These are phyloP conservation scores for Drosophila baimaii DNA, from an alignment of 1,140 invertebrate genomes.

Conservation along the genomic window DNA sequence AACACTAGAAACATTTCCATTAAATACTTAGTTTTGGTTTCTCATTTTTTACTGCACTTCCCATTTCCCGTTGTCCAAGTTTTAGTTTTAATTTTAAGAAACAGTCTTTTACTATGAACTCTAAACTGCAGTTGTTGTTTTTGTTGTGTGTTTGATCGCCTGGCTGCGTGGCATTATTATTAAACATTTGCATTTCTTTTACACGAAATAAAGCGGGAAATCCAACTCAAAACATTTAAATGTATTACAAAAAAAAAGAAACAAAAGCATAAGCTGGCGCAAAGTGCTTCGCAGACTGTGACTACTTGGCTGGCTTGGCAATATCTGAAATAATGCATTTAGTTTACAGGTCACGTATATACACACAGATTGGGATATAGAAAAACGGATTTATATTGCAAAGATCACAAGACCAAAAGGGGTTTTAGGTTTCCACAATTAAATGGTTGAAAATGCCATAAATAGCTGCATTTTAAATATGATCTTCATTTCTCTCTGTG, in stretches of 20 bases:
- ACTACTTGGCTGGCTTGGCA: constrained; percentile 75
- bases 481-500: constrained; percentile 15
- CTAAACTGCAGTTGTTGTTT: constrained; percentile 63
- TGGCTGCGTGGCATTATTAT: constrained; percentile 18
- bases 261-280: constrained; percentile 38
- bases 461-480: background rate
- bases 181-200: constrained; percentile 10
- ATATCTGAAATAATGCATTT: constrained; percentile 77
- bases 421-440: background rate
- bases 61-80: constrained; percentile 44
- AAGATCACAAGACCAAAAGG: background rate
- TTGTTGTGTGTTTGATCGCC: constrained; percentile 6
- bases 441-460: constrained; percentile 1
- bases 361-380: constrained; percentile 20
- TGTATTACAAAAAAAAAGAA: constrained; percentile 6
- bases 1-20: constrained; percentile 58
- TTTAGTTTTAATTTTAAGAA: constrained; percentile 74
- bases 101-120: constrained; percentile 83
- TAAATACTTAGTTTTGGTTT: constrained; percentile 35
- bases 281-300: constrained; percentile 48
- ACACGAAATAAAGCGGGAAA: constrained; percentile 10
- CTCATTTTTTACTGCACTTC: constrained; percentile 8
- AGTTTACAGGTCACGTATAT: constrained; percentile 31
- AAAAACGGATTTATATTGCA: background rate
- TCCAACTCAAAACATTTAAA: constrained; percentile 9